Base-by-base conservation (phyloP, 2,113 vertebrate genomes). In the Pelecanus crispus region DNA sequence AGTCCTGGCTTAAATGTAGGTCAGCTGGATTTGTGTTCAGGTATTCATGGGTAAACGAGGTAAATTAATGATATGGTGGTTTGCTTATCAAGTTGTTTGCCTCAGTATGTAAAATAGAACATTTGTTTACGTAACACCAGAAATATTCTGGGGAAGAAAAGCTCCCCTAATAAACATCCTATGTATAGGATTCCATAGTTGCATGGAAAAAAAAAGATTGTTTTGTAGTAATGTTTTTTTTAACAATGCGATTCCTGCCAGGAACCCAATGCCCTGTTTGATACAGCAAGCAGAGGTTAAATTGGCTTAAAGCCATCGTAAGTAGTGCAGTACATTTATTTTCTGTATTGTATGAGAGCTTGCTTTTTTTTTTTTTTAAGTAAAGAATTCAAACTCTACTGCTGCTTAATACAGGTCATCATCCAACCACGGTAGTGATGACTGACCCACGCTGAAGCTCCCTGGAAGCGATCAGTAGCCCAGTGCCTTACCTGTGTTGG, bases 341-440 rank as follows among this genome's bases (percentile, higher is more conserved):
- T 70, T 67, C 28, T 40, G n/a, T 45, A 49, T 4, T 42, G 9
- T 29, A 31, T 17, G 14, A 25, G 3, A 83, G 15, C 11, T 71
- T 31, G 19, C n/a, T n/a, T 24, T 38, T 20, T 26, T 25, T 17
- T 22, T 20, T 21, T 50, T 61, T 59, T 42, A 67, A n/a, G 5
- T 32, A 9, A 91, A 78, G 49, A 86, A 31, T 5, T 67, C 26
- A 59, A 2, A 4, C 13, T 74, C 9, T 72, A 34, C 24, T 77
- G 40, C 47, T 90, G 53, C n/a, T 49, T 16, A 61, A 61, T 0
- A 61, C 0, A 52, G 17, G 28, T 34, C 29, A 26, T 22, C 36
- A 49, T 36, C 38, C 55, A 70, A 13, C 10, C 24, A 17, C 32
- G 50, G 50, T 17, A 17, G 44, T 59, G 45, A 66, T 7, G 19